Evolutionary conservation across 1,140 invertebrate genomes (phyloP), one percentile per base, ranked within the genome.

Genomic region (Drosophila suzukii): DNA sequence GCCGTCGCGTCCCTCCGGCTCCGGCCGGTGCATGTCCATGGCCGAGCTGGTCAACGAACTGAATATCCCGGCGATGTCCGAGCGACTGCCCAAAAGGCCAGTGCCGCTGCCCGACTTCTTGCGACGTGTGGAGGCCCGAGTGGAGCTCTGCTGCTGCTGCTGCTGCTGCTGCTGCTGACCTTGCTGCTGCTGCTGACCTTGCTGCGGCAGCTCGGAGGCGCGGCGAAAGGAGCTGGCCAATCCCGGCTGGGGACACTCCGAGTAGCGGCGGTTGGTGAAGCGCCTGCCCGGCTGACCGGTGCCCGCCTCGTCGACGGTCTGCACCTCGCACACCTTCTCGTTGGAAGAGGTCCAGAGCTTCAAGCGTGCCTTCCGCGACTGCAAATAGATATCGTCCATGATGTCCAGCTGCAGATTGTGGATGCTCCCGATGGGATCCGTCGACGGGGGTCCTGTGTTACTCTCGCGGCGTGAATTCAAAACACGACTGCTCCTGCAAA

Each of bases 381-480:
- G 96, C 20, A 97, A 95, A 20, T 83, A 83, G 39, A 97, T 97
- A 81, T 97, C 96, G 78, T 97, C 96, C 96, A 97, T 97, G 61
- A 97, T 97, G 81, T 97, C 96, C 59, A 97, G 93, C 80, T 97
- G 96, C 17, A 97, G 93, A 90, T 97, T 97, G 85, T 97, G 96
- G 13, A 95, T 94, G 85, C 96, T 96, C 39, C 96, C 96, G 15
- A 94, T 94, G n/a, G 94, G 93, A 39, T 95, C 94, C 24, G 95
- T 95, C 17, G 95, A 95, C 27, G 96, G 95, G 3, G 95, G 95
- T 51, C 95, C 95, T 82, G 85, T 67, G 56, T 79, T 85, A 75
- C 92, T 92, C 55, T 92, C 92, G 36, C 92, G 83, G 0, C 92
- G 79, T 0, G 91, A 92, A 17, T 67, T 83, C 0, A 92, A 47